Evolutionary conservation across 1,140 invertebrate species (phyloP).

Genomic region (Halesus radiatus): DNA sequence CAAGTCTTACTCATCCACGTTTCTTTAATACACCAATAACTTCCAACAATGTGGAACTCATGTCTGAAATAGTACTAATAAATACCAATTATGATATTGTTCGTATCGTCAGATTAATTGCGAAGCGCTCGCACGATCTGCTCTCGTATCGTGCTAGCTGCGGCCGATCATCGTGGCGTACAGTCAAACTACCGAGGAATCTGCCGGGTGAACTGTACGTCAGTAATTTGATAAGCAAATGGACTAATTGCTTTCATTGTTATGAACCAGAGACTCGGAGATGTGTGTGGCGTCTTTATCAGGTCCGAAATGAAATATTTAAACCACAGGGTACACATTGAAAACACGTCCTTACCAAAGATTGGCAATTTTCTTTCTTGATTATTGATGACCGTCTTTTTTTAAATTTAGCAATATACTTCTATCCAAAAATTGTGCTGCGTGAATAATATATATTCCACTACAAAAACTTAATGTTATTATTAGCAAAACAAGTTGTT

Average conservation of each 20-base stretch:
- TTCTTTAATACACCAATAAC: background rate
- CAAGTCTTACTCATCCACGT: too few relatives aligned
- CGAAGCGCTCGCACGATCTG: background rate
- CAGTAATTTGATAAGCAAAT: conserved; percentile 2
- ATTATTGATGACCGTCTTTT: too few relatives aligned
- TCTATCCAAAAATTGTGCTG: too few relatives aligned
- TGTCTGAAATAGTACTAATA: background rate
- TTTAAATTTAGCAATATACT: too few relatives aligned
- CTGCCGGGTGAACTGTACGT: background rate
- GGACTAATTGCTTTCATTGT: background rate
- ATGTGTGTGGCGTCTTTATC: background rate
- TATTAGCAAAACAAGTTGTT: too few relatives aligned
- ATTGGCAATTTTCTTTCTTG: too few relatives aligned
- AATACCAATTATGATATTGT: conserved; percentile 33
- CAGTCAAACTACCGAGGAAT: too few relatives aligned
- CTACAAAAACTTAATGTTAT: too few relatives aligned
- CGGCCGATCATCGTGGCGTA: background rate
- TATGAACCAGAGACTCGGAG: background rate
- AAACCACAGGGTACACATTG: too few relatives aligned
- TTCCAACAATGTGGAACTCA: background rate
- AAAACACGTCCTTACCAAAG: too few relatives aligned
- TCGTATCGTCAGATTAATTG: conserved; percentile 17
- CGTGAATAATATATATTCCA: too few relatives aligned
- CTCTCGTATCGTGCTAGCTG: background rate
- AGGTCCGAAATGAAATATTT: too few relatives aligned